Conservation (phyloP, 2,797 vertebrate species). For the Chelon auratus region DNA sequence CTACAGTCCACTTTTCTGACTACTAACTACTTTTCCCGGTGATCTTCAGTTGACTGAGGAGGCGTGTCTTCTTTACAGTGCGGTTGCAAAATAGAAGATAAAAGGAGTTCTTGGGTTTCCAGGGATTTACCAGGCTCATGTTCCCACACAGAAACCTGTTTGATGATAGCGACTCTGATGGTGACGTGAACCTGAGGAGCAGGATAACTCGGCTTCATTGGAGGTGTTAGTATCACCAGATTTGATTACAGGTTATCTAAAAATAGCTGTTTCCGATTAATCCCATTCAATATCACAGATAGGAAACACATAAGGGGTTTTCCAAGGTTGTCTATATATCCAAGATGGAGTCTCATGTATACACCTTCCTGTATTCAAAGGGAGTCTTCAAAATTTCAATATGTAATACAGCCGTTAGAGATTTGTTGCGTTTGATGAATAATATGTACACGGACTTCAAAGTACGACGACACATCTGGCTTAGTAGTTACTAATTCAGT, state of each 20-base stretch:
- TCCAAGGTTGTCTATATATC: background rate
- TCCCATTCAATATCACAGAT: constrained; percentile 45
- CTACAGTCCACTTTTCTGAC: constrained; percentile 2
- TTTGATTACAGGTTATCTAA: constrained; percentile 60
- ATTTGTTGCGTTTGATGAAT: background rate
- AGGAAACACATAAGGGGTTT: constrained; percentile 31
- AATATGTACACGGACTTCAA: constrained; percentile 10
- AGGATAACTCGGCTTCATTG: constrained; percentile 44
- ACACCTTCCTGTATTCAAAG: background rate
- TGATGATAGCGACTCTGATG: constrained; percentile 46
- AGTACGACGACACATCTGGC: constrained; percentile 30
- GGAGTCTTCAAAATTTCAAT: constrained; percentile 3
- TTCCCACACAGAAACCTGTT: constrained; percentile 60
- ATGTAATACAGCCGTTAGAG: constrained; percentile 8
- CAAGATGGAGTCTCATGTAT: background rate
- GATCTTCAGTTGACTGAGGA: constrained; percentile 29
- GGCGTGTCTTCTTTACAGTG: constrained; percentile 40
- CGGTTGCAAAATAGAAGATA: constrained; percentile 48
- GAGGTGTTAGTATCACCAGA: constrained; percentile 52
- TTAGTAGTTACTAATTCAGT: background rate
- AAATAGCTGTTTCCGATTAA: constrained; percentile 61
- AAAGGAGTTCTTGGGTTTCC: constrained; percentile 70
- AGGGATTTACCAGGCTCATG: constrained; percentile 71
- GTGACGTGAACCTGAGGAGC: constrained; percentile 28
- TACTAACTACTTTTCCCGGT: constrained; percentile 8